phyloP scores from a whole-genome alignment of 2,797 vertebrate species.

The Diplodus sargus region DNA sequence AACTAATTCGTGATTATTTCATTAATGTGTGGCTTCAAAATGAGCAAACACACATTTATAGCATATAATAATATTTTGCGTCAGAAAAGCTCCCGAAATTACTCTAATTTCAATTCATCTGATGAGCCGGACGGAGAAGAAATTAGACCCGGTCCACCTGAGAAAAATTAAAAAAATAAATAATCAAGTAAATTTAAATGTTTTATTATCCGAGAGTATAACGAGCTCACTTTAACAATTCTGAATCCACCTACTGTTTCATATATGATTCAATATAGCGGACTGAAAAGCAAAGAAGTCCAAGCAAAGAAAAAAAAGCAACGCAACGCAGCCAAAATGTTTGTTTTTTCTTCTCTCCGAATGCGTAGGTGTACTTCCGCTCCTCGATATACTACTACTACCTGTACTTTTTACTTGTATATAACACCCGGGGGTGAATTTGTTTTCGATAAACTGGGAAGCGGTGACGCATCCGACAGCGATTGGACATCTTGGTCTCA shows the following conservation, averaged over 20 bases:
- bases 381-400: conserved; percentile 76
- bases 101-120: background rate
- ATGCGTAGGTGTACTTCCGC: conserved; percentile 79
- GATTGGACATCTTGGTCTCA: conserved; percentile 92
- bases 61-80: background rate
- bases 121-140: background rate
- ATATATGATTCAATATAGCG: conserved; percentile 35
- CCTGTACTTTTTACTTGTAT: conserved; percentile 86
- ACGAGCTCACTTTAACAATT: conserved; percentile 14
- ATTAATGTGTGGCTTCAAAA: background rate
- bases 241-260: conserved; percentile 61
- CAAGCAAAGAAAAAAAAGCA: conserved; percentile 36
- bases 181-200: background rate
- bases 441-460: conserved; percentile 89
- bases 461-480: conserved; percentile 91
- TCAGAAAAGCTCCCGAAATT: background rate
- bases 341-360: conserved; percentile 72
- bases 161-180: conserved; percentile 7
- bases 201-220: conserved; percentile 33
- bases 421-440: conserved; percentile 91
- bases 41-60: background rate
- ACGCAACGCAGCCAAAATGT: conserved; percentile 45
- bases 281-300: conserved; percentile 40
- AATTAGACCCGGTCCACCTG: conserved; percentile 1
- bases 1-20: background rate